phyloP scores from a whole-genome alignment of 2,797 vertebrate genomes.

The Enteromius argenteus region DNA sequence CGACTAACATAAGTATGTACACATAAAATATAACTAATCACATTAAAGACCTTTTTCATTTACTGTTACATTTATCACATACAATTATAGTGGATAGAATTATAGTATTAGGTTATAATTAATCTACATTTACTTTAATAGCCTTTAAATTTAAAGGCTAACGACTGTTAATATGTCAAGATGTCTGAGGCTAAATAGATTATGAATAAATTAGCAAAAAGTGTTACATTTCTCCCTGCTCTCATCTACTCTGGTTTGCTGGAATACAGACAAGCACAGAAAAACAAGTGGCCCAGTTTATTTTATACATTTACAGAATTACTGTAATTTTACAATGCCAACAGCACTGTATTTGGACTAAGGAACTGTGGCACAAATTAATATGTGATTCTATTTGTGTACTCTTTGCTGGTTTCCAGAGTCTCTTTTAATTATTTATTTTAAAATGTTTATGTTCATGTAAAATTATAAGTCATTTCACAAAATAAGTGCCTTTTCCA shows the following conservation, averaged over 20 bases:
- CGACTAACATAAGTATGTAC: background rate
- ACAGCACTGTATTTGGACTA: background rate
- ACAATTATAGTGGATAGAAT: background rate
- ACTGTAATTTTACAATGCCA: background rate
- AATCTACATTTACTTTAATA: background rate
- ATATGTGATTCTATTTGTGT: background rate
- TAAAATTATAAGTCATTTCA: background rate
- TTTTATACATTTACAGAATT: background rate
- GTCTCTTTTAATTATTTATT: background rate
- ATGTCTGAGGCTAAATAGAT: background rate
- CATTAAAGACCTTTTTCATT: background rate
- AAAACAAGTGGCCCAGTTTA: background rate
- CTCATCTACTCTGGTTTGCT: background rate
- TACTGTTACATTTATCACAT: constrained; percentile 2
- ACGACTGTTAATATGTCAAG: background rate
- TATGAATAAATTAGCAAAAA: background rate
- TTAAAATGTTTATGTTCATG: background rate
- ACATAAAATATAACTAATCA: background rate
- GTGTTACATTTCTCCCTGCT: background rate
- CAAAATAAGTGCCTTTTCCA: too few relatives aligned
- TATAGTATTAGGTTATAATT: background rate
- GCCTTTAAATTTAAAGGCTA: background rate
- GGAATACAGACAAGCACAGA: background rate
- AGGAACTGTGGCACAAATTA: background rate
- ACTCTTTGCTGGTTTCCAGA: background rate